A percentile compares a stretch with the other conserved stretches of the same genome.
Evolutionary conservation across 2,797 vertebrate species (phyloP).

Genomic region (Sciaenops ocellatus): DNA sequence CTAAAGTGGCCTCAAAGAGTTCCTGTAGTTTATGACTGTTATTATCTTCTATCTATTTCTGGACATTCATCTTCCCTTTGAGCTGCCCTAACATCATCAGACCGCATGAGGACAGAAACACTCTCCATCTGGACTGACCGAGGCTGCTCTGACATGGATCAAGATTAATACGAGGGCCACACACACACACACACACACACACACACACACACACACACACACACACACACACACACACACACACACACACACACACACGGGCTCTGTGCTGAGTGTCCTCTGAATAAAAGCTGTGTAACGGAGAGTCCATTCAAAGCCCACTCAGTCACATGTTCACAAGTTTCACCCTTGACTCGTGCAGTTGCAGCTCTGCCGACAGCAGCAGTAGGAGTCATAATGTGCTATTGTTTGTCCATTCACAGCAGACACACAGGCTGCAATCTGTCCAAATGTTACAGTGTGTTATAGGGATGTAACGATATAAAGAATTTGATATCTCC

Average conservation of each 20-base stretch:
- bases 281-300: constrained; percentile 41
- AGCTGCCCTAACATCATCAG: background rate
- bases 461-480: too few relatives aligned
- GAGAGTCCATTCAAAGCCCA: constrained; percentile 53
- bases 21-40: background rate
- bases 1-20: background rate
- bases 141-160: background rate
- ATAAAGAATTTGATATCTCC: too few relatives aligned
- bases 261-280: constrained; percentile 8
- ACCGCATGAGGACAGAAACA: background rate
- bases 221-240: too few relatives aligned
- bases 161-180: constrained; percentile 8
- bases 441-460: constrained; percentile 13
- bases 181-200: background rate
- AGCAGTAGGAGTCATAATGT: constrained; percentile 65
- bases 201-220: too few relatives aligned
- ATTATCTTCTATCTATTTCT: background rate
- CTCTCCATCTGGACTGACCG: background rate
- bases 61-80: background rate
- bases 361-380: constrained; percentile 20
- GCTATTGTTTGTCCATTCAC: constrained; percentile 67
- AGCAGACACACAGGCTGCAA: background rate
- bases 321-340: constrained; percentile 66
- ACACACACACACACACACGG: background rate
- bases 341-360: constrained; percentile 47